Evolutionary conservation across 2,888 invertebrate genomes (phyloP), one percentile per base, ranked within the genome.

Genomic region (Acronicta aceris): DNA sequence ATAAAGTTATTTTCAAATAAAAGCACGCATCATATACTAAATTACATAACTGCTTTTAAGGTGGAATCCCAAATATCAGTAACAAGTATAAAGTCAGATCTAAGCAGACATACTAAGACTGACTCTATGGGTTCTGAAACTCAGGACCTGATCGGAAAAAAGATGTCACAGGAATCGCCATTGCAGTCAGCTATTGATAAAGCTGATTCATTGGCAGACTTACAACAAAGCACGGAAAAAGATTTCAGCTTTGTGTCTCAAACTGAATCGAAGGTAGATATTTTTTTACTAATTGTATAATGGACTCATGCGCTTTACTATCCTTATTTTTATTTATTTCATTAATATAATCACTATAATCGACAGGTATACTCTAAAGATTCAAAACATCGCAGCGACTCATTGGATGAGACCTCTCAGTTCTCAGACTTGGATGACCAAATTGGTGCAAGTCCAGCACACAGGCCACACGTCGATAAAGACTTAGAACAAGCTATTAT

Each of bases 371-470:
- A 93, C 59, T 93, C 92, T 8, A 91, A 89, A 76, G 91, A 92
- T 54, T 94, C 94, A 8, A 94, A 94, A 75, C 94, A 92, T 53
- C 86, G 94, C 71, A 95, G 95, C 80, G 95, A 95, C 72, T 95
- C 95, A 0, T 80, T 95, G 67, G 95, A 95, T 50, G 95, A 95
- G 81, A 82, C 94, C 1, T 94, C 95, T 8, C 95, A 94, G 68
- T 95, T 95, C 79, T 95, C 95, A 17, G 95, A 95, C 69, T 83
- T 95, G 68, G 95, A 95, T 65, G 95, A 95, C 51, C 94, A 94
- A 82, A 83, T 92, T 16, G 93, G 92, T 9, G 82, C 89, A 49
- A 94, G 93, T 73, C 92, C 94, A 40, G 89, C 90, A 16, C 93
- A 90, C 48, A 88, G 80, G 61, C 85, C 88, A 25, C 60, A 74